These are phyloP conservation scores for Girardinus metallicus DNA, from an alignment of 2,797 vertebrate species.

Conservation along the genomic window DNA sequence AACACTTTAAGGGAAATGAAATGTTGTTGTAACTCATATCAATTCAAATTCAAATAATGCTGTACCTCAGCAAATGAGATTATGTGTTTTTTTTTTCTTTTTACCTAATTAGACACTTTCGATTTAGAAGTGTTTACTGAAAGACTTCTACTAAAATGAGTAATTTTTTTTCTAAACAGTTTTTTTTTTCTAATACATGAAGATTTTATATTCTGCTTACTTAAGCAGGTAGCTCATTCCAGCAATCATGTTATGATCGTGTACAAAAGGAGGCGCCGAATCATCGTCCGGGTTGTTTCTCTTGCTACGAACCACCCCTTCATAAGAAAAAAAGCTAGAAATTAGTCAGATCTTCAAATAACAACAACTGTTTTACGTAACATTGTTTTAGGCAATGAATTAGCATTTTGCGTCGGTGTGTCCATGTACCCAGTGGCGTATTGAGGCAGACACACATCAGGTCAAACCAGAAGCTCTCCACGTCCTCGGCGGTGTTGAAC, in stretches of 20 bases:
- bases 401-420: not conserved
- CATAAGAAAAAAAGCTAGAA: slow-evolving; percentile 8
- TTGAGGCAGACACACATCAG: slow-evolving; percentile 96
- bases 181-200: not conserved
- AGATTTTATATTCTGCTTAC: slow-evolving; percentile 60
- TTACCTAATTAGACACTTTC: not conserved
- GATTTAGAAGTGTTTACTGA: not conserved
- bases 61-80: not conserved
- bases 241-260: slow-evolving; percentile 67
- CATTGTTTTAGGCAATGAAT: not conserved
- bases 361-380: not conserved
- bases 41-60: too few relatives aligned
- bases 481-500: slow-evolving; percentile 83
- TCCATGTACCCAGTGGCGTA: slow-evolving; percentile 88
- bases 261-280: slow-evolving; percentile 52
- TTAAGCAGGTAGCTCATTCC: slow-evolving; percentile 65
- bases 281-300: slow-evolving; percentile 53
- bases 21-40: too few relatives aligned
- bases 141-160: not conserved
- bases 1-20: too few relatives aligned
- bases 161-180: not conserved
- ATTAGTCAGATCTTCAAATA: not conserved
- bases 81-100: not conserved
- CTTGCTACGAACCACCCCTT: slow-evolving; percentile 85
- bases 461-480: slow-evolving; percentile 98